Base-by-base conservation (phyloP, 2,888 invertebrate genomes). In the Micropterix aruncella region DNA sequence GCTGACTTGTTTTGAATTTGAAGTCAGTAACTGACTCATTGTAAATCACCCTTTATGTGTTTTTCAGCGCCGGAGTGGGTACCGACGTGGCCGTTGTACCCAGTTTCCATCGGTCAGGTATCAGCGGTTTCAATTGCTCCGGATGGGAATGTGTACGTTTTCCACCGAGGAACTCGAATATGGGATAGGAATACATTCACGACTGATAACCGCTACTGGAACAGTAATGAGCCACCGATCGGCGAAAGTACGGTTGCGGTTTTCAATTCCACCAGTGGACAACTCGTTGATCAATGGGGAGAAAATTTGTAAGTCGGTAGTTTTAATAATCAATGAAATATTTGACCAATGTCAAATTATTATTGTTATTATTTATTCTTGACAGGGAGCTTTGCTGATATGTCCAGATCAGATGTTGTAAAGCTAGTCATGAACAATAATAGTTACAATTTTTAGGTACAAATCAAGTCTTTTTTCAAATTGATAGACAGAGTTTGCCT, bases 101-200 rank as follows among this genome's bases (percentile, higher is more conserved):
- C 60, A 3, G 59, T 73, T 2, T 66, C 66, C 48, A 53, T 78
- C 46, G 91, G 92, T 2, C 85, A 91, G 59, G 80, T 92, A 2
- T 80, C 85, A 0, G 91, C 87, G 3, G 79, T 95, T 1, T 79
- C 85, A 3, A 66, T 89, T 14, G 87, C 90, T 58, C 68, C 66
- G 2, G 57, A 67, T n/a, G 88, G 86, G 1, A 76, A 79, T 48
- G 68, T 92, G 9, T 76, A 83, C 12, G 76, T 92, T 37, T 91
- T 94, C 59, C 93, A 94, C 61, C 73, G 94, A 51, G 86, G 77
- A 1, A 66, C 75, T 44, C 70, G 80, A 50, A 58, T 72, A 1
- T 86, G 85, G 85, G 73, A 69, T 45, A 57, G 55, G 2, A 56
- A 53, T 3, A 76, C 83, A 1, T 87, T 87, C 56, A 63, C 73